phyloP scores from a whole-genome alignment of 2,888 invertebrate genomes.

The Melipona bicolor region DNA sequence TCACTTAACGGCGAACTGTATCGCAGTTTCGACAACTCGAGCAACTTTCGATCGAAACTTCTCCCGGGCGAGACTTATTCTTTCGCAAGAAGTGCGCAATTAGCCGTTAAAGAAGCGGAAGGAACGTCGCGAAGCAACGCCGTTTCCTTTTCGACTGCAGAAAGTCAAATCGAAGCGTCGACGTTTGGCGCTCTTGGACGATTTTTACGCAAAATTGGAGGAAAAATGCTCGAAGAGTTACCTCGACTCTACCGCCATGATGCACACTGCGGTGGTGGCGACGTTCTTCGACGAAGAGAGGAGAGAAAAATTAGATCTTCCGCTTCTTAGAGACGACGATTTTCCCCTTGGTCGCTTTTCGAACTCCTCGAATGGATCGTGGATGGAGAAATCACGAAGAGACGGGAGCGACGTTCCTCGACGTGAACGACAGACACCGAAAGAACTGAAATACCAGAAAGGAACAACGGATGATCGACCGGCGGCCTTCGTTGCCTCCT shows the following conservation, averaged over 20 bases:
- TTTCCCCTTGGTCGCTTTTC: background rate
- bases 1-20: background rate
- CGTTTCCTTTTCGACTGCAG: background rate
- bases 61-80: background rate
- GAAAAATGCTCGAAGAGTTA: slow-evolving; percentile 17
- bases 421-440: slow-evolving; percentile 2
- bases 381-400: slow-evolving; percentile 21
- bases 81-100: background rate
- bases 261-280: background rate
- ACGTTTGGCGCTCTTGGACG: background rate
- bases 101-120: slow-evolving; percentile 1
- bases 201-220: too few species aligned
- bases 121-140: background rate
- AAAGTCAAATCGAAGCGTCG: background rate
- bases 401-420: slow-evolving; percentile 9
- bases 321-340: background rate
- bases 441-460: slow-evolving; percentile 9
- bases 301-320: background rate
- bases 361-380: background rate
- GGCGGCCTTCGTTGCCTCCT: slow-evolving; percentile 24
- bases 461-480: slow-evolving; percentile 57
- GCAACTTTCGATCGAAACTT: background rate
- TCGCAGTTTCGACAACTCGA: background rate
- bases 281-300: too few species aligned
- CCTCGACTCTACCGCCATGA: slow-evolving; percentile 70